Percentiles rank a stretch among this genome's conserved stretches.
Conservation (phyloP, 2,888 invertebrate genomes). For the Drosophila testacea region DNA sequence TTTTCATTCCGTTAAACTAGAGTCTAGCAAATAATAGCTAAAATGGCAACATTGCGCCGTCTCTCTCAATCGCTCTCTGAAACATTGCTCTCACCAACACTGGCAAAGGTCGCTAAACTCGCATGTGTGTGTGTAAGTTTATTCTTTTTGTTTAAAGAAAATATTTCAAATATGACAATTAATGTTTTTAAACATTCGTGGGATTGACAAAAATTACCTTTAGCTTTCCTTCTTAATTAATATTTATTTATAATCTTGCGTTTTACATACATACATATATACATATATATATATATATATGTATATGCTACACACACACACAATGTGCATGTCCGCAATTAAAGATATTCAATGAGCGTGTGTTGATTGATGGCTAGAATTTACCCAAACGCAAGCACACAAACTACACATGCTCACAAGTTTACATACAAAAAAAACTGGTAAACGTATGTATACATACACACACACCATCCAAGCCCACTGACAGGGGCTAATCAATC, state of each 20-base stretch:
- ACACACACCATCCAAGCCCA: constrained; percentile 30
- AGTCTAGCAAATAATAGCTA: no score
- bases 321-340: neutral
- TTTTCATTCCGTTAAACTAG: no score
- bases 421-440: constrained; percentile 35
- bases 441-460: constrained; percentile 33
- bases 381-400: constrained; percentile 16
- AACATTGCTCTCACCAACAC: constrained; percentile 33
- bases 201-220: neutral
- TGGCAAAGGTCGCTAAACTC: constrained; percentile 11
- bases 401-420: constrained; percentile 6
- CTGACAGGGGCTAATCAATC: constrained; percentile 61
- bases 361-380: constrained; percentile 42
- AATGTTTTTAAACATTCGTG: neutral
- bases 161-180: neutral
- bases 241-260: constrained; percentile 9
- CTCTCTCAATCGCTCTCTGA: constrained; percentile 21
- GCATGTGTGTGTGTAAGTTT: neutral
- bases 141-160: neutral
- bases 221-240: constrained; percentile 2
- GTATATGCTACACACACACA: neutral
- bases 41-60: no score
- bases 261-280: constrained; percentile 1
- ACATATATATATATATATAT: neutral
- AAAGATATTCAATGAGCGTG: constrained; percentile 19